Evolutionary conservation across 1,140 invertebrate species (phyloP), one percentile per base, ranked within the genome.

Genomic region (Diabrotica undecimpunctata): DNA sequence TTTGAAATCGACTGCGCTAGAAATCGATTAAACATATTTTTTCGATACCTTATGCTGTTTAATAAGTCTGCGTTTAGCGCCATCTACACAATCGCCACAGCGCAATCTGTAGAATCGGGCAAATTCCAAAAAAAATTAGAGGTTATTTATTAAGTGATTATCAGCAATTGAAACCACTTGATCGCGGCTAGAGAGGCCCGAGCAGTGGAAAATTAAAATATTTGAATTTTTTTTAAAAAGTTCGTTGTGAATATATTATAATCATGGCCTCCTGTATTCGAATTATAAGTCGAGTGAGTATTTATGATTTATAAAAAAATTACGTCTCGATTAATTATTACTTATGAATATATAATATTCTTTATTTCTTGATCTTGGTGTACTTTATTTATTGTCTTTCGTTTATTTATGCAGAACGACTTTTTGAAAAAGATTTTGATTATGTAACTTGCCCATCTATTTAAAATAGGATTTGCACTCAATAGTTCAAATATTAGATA

Each of bases 181-280:
- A 39, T n/a, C 46, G 25, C 25, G 37, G 37, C 39, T n/a, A 14
- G 39, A 39, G 11, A 58, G 11, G 10, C 7, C 56, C 56, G 37
- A 36, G 36, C 13, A 58, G 13, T 25, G n/a, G 52, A 56, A 50
- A 25, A 4, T 25, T 57, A 5, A 13, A 12, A 10, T 39, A 54
- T 61, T 51, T 11, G 10, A 6, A 62, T 46, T 13, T 61, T 12
- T 12, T 41, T 5, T 4, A 41, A 50, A 61, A 13, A 12, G 41
- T 5, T n/a, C 4, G 8, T n/a, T 4, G 8, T 46, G 41, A 25
- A 25, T n/a, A 63, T 65, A n/a, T n/a, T n/a, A 64, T 78, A 80
- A 83, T 79, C 81, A 90, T 89, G 87, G 88, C 86, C 78, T 86
- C 88, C 83, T 88, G 86, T 84, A 83, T 83, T 72, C 81, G 86